Base-by-base conservation (phyloP, 2,888 invertebrate species). In the Trilocha varians region DNA sequence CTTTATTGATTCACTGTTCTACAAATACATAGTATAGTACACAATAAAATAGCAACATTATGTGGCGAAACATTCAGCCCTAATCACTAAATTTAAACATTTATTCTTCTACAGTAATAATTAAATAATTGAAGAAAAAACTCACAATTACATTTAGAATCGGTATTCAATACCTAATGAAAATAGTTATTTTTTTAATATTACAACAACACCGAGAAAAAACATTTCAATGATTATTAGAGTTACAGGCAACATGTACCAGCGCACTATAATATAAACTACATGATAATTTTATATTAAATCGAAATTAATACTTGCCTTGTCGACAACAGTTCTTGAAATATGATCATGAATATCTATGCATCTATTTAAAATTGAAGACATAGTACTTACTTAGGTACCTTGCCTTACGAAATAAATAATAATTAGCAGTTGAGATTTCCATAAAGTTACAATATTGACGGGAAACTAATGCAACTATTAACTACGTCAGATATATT, bases 11-110 rank as follows among this genome's bases (percentile, higher is more conserved):
- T 73, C 67, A 73, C 70, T 70, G 70, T 70, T 71, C 79, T 79
- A 82, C 78, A 78, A 78, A 76, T 77, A 77, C 70, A 66, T 78
- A 9, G 8, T 6, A 9, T 78, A 80, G 79, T 78, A 79, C 74
- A 79, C 55, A 54, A 67, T 65, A 76, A 76, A 64, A 70, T 69
- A 68, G 49, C 74, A 79, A 79, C 66, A 73, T 68, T 65, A 59
- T 65, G 52, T 66, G 74, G 73, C 73, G 55, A 65, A 52, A 51
- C 55, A 25, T 60, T 63, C 60, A 65, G 76, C 75, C 77, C 78
- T 78, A 82, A 79, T 77, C 78, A 65, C 70, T 70, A 79, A 70
- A 56, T 57, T 54, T 61, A 70, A 65, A 72, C 63, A 68, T 66
- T 56, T 65, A 53, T 56, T 64, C 57, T 59, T 50, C 50, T 45